Conservation (phyloP, 2,888 invertebrate genomes). For the Tenodera sinensis region DNA sequence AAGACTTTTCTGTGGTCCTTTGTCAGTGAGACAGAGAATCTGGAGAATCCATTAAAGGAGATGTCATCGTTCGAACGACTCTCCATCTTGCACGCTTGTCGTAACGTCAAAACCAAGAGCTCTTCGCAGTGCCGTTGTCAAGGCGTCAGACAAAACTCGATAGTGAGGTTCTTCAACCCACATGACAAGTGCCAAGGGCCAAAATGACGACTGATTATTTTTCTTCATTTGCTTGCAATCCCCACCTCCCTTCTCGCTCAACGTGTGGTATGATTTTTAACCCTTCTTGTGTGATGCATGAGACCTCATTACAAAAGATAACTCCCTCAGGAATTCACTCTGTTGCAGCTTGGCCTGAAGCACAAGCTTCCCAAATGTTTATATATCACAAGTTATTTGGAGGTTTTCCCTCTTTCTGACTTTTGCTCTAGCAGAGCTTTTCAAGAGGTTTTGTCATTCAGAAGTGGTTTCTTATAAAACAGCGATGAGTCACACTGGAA, state of each 20-base stretch:
- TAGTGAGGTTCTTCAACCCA: not conserved
- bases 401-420: too few species aligned
- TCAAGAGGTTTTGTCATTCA: too few species aligned
- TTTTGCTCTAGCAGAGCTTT: too few species aligned
- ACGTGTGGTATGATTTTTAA: not conserved
- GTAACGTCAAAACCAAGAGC: not conserved
- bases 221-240: not conserved
- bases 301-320: too few species aligned
- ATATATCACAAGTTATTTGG: too few species aligned
- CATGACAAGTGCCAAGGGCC: not conserved
- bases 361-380: not conserved
- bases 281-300: not conserved
- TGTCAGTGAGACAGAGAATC: not conserved
- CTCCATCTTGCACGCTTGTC: not conserved
- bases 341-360: not conserved
- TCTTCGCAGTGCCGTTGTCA: not conserved
- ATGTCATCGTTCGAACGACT: too few species aligned
- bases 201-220: not conserved
- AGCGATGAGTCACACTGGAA: too few species aligned
- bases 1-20: too few species aligned
- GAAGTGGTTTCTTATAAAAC: too few species aligned
- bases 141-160: not conserved
- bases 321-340: too few species aligned
- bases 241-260: not conserved
- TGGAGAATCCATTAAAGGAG: not conserved